A percentile compares a stretch with the other conserved stretches of the same genome.
Conservation (phyloP, 1,140 invertebrate species). For the Scaptomyza hsui region DNA sequence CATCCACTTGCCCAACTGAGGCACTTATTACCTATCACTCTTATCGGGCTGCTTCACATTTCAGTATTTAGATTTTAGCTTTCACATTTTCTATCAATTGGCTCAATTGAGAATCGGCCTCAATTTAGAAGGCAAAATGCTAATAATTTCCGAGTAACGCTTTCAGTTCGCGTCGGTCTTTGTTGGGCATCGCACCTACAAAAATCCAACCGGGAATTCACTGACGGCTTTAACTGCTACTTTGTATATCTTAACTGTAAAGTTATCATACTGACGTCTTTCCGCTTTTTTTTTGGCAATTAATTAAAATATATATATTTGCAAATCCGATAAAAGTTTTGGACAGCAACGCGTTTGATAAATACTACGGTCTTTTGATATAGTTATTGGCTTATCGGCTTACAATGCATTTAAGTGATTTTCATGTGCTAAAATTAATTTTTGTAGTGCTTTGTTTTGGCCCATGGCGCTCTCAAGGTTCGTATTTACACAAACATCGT, state of each 20-base stretch:
- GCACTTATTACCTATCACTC: slow-evolving; percentile 21
- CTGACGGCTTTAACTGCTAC: slow-evolving; percentile 10
- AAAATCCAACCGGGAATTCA: slow-evolving; percentile 44
- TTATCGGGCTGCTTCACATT: slow-evolving; percentile 38
- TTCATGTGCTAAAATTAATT: slow-evolving; percentile 28
- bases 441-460: slow-evolving; percentile 30
- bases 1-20: neutral
- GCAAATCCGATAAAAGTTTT: slow-evolving; percentile 31
- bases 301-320: slow-evolving; percentile 57
- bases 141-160: slow-evolving; percentile 35
- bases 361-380: slow-evolving; percentile 3
- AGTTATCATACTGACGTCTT: slow-evolving; percentile 23
- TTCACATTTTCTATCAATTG: slow-evolving; percentile 48
- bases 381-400: slow-evolving; percentile 2
- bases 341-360: slow-evolving; percentile 41
- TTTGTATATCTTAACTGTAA: slow-evolving; percentile 1
- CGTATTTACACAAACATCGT: slow-evolving; percentile 30
- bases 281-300: slow-evolving; percentile 21
- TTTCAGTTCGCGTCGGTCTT: slow-evolving; percentile 71
- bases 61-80: slow-evolving; percentile 1
- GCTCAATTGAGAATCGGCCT: slow-evolving; percentile 38
- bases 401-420: slow-evolving; percentile 48
- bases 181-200: slow-evolving; percentile 61
- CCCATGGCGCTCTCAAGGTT: slow-evolving; percentile 51
- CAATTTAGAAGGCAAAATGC: slow-evolving; percentile 49